Evolutionary conservation across 1,140 invertebrate genomes (phyloP).

Genomic region (Phenacoccus solenopsis): DNA sequence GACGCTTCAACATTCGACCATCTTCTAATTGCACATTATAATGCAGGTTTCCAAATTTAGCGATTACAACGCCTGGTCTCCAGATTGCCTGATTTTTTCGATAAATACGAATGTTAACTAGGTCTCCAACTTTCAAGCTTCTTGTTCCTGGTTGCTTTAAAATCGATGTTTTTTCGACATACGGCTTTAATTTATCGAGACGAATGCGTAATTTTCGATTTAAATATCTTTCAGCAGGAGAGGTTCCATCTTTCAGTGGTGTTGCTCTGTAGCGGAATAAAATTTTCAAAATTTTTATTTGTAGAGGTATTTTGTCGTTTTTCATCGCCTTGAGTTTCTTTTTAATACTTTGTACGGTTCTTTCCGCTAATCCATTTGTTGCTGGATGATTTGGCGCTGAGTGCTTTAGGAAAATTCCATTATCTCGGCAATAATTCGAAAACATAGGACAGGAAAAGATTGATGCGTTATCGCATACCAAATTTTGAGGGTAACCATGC

Average conservation of each 20-base stretch:
- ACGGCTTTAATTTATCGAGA: background rate
- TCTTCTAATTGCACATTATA: no score
- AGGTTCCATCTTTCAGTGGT: conserved; percentile 1
- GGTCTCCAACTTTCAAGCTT: background rate
- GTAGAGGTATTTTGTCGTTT: no score
- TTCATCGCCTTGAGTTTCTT: conserved; percentile 28
- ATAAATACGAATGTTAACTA: no score
- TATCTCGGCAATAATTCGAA: no score
- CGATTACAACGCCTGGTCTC: no score
- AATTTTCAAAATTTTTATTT: background rate
- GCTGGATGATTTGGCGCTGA: conserved; percentile 27
- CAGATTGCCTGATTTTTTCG: no score
- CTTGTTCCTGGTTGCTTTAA: background rate
- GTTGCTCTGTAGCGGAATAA: conserved; percentile 10
- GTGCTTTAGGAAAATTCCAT: no score
- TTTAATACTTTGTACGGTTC: conserved; percentile 30
- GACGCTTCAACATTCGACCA: no score
- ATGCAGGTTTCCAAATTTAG: no score
- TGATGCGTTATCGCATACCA: background rate
- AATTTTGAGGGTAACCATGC: background rate
- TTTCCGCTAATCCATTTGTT: conserved; percentile 24
- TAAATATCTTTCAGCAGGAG: conserved; percentile 15
- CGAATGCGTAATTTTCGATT: background rate
- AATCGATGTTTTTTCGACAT: background rate
- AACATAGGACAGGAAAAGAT: background rate